phyloP scores from a whole-genome alignment of 2,888 invertebrate genomes.

The Eupeodes latifasciatus region DNA sequence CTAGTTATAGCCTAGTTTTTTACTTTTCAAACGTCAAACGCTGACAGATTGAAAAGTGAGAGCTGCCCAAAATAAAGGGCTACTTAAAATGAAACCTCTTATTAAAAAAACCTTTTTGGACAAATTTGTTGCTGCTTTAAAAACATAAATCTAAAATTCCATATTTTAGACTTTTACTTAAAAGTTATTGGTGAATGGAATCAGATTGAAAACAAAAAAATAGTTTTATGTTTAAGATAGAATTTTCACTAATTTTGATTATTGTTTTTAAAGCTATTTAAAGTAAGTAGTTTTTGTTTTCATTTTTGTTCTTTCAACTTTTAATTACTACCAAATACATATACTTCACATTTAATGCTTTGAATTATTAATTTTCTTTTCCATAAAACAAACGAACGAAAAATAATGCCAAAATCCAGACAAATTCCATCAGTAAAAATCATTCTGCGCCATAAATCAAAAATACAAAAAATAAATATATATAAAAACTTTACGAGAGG shows the following conservation, averaged over 20 bases:
- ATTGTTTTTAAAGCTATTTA: conserved; percentile 1
- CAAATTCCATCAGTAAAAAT: conserved; percentile 69
- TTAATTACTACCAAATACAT: conserved; percentile 40
- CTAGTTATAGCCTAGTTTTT: no score
- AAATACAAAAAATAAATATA: conserved; percentile 34
- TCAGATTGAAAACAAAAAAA: no score
- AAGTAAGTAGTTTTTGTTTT: neutral
- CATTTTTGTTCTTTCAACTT: neutral
- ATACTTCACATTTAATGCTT: conserved; percentile 39
- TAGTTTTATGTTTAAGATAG: neutral
- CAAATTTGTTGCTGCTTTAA: no score
- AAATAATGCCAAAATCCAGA: conserved; percentile 63
- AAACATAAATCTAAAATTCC: no score
- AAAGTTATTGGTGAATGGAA: no score
- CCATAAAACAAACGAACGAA: conserved; percentile 5
- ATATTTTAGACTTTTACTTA: no score
- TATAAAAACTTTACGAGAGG: conserved; percentile 45
- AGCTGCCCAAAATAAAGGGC: no score
- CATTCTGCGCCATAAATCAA: conserved; percentile 70
- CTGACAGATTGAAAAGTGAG: no score
- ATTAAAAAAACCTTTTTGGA: no score
- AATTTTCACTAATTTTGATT: conserved; percentile 6
- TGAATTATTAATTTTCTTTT: conserved; percentile 45
- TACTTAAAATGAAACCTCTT: no score
- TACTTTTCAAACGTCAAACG: no score